Evolutionary conservation across 2,888 invertebrate species (phyloP).

Genomic region (Leucoma salicis): DNA sequence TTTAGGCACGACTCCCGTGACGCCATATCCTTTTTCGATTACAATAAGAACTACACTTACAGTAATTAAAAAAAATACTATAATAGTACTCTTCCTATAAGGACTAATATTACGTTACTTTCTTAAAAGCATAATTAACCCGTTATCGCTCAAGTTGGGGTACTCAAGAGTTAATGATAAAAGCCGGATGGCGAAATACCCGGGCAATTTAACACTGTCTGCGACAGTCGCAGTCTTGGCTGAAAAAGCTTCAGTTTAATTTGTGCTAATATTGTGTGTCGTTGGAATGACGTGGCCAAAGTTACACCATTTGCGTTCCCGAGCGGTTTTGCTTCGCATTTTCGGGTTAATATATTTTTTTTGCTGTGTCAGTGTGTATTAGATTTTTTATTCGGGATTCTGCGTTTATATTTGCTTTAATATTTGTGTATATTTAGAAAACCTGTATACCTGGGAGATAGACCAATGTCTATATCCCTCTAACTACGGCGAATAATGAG

Average conservation of each 20-base stretch:
- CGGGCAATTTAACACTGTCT: conserved; percentile 54
- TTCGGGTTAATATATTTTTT: conserved; percentile 17
- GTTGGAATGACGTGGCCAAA: conserved; percentile 18
- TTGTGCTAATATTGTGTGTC: conserved; percentile 29
- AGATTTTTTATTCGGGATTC: conserved; percentile 7
- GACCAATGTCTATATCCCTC: no score
- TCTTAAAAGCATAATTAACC: conserved; percentile 51
- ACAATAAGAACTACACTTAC: no score
- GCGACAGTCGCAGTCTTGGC: conserved; percentile 41
- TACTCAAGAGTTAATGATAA: conserved; percentile 32
- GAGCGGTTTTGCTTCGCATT: conserved; percentile 17
- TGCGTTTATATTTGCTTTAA: no score
- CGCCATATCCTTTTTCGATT: no score
- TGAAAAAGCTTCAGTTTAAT: conserved; percentile 35
- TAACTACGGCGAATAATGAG: no score
- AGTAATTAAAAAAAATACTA: no score
- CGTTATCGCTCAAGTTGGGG: conserved; percentile 41
- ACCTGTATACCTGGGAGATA: no score
- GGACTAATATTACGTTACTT: no score
- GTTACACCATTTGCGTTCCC: conserved; percentile 25
- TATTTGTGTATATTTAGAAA: no score
- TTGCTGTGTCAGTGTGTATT: conserved; percentile 4
- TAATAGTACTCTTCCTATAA: no score
- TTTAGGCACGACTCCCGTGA: no score
- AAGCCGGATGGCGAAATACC: conserved; percentile 42